Evolutionary conservation across 2,113 vertebrate genomes (phyloP).

Genomic region (Pluvialis apricaria): DNA sequence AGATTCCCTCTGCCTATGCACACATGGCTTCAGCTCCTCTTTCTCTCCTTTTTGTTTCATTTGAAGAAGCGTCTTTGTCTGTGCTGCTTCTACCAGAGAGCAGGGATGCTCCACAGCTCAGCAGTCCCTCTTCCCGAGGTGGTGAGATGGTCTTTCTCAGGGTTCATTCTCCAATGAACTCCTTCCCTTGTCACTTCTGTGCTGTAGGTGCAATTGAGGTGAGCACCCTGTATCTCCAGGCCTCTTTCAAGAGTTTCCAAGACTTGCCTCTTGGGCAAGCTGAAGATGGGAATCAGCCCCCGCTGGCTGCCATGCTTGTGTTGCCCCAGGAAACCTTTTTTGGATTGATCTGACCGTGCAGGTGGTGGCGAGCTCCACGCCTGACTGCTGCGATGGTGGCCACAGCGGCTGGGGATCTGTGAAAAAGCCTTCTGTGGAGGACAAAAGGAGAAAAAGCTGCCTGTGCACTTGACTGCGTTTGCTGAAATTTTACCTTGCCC

Average conservation of each 20-base stretch:
- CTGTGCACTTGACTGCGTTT: background rate
- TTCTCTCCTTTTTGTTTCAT: background rate
- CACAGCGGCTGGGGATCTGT: background rate
- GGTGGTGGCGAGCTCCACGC: background rate
- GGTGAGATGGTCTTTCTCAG: background rate
- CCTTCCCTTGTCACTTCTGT: background rate
- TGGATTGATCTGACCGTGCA: background rate
- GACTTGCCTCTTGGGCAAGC: background rate
- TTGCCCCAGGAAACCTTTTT: background rate
- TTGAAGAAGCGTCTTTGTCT: background rate
- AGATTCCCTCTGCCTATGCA: background rate
- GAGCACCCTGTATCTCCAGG: background rate
- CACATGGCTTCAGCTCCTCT: background rate
- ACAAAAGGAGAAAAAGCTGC: background rate
- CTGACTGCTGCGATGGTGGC: background rate
- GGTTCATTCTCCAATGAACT: background rate
- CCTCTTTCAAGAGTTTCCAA: background rate
- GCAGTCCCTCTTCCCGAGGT: background rate
- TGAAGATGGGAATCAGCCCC: background rate
- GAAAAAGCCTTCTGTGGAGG: background rate
- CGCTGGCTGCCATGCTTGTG: fast-evolving
- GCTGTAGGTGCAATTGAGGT: background rate
- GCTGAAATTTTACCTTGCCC: slow-evolving; percentile 51
- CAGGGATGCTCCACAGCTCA: background rate
- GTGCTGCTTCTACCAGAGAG: background rate